Evolutionary conservation across 2,888 invertebrate genomes (phyloP).

Genomic region (Mamestra brassicae): DNA sequence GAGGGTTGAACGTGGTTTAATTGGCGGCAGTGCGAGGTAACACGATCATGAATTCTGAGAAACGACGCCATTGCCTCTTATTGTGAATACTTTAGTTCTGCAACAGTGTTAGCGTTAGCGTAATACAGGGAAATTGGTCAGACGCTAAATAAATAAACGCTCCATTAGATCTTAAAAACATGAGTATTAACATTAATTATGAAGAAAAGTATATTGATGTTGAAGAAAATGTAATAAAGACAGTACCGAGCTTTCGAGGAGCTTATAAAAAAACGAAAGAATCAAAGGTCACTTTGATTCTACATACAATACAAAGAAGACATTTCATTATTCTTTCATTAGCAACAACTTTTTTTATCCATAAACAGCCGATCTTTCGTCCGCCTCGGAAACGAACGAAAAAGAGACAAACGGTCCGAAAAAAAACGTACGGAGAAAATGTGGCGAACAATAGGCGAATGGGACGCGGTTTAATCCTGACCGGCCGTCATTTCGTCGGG

Average conservation of each 20-base stretch:
- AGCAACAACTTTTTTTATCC: constrained; percentile 69
- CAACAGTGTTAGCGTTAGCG: constrained; percentile 52
- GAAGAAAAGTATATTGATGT: neutral
- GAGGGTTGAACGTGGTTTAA: constrained; percentile 76
- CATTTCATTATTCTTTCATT: constrained; percentile 71
- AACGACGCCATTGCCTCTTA: constrained; percentile 63
- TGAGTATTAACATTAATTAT: neutral
- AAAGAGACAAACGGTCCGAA: constrained; percentile 68
- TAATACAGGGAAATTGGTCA: constrained; percentile 36
- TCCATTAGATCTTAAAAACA: neutral
- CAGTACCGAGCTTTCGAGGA: neutral
- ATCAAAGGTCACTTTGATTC: constrained; percentile 61
- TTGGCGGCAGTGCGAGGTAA: constrained; percentile 77
- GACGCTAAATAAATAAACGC: constrained; percentile 27
- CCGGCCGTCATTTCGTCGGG: constrained; percentile 85
- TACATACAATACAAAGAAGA: constrained; percentile 61
- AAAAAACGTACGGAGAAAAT: constrained; percentile 79
- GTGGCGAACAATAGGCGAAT: constrained; percentile 88
- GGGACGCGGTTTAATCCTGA: constrained; percentile 88
- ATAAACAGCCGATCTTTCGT: constrained; percentile 51
- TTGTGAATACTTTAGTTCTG: constrained; percentile 57
- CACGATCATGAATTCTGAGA: constrained; percentile 75
- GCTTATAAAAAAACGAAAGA: constrained; percentile 25
- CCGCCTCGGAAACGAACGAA: constrained; percentile 69
- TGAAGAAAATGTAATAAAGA: constrained; percentile 21